phyloP scores from a whole-genome alignment of 2,113 vertebrate genomes.

The Stictonetta naevosa region DNA sequence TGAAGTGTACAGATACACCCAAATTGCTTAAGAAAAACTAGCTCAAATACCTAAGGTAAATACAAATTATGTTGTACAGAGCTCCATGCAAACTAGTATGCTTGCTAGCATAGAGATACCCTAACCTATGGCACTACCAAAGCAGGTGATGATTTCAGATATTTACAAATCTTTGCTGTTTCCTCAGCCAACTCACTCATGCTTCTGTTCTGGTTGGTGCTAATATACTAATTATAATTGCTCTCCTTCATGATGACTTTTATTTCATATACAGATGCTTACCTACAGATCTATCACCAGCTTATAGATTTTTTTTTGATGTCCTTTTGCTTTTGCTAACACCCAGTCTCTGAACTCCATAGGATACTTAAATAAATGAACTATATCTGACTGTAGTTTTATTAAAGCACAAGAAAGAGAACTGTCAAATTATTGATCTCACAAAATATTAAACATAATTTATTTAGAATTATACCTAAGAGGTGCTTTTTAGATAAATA shows the following conservation, averaged over 20 bases:
- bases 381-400: not conserved
- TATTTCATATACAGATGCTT: not conserved
- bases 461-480: not conserved
- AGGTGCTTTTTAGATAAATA: not conserved
- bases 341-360: not conserved
- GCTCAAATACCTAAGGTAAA: not conserved
- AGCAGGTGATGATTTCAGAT: not conserved
- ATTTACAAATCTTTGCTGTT: not conserved
- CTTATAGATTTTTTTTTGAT: not conserved
- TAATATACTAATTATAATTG: not conserved
- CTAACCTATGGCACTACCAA: not conserved
- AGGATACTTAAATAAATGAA: not conserved
- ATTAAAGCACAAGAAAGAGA: not conserved
- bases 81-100: not conserved
- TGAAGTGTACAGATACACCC: not conserved
- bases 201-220: not conserved
- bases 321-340: not conserved
- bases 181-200: not conserved
- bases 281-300: not conserved
- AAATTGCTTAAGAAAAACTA: not conserved
- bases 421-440: not conserved
- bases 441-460: not conserved
- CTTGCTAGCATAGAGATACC: not conserved
- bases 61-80: not conserved
- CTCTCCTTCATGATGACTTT: not conserved